phyloP scores from a whole-genome alignment of 2,888 invertebrate species.

The Cordilura impudica region DNA sequence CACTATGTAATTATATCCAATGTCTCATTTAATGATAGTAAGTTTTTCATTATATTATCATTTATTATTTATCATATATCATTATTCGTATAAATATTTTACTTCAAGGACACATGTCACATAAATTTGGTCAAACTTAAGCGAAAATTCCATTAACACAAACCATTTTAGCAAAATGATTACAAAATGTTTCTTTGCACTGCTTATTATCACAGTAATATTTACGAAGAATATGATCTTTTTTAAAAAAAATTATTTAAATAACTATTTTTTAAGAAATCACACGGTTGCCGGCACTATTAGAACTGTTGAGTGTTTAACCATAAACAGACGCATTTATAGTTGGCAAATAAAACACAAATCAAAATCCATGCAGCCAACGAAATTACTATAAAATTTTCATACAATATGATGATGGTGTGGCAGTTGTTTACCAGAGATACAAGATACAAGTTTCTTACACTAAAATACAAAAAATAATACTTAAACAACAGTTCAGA shows the following conservation, averaged over 20 bases:
- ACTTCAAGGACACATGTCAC: not conserved
- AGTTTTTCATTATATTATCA: no score
- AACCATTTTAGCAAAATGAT: constrained; percentile 51
- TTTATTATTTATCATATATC: no score
- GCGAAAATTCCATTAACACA: constrained; percentile 46
- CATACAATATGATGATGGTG: not conserved
- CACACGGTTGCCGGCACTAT: constrained; percentile 47
- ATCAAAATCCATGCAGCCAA: no score
- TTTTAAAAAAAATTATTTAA: constrained; percentile 3
- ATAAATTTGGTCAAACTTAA: constrained; percentile 16
- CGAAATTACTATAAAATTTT: not conserved
- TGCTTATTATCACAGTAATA: not conserved
- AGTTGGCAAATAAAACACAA: constrained; percentile 45
- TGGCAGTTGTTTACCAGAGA: no score
- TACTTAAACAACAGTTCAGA: no score
- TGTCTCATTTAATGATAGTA: no score
- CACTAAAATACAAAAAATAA: not conserved
- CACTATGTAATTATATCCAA: no score
- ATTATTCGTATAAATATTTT: no score
- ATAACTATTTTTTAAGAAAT: constrained; percentile 22
- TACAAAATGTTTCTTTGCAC: not conserved
- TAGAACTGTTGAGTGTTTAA: constrained; percentile 58
- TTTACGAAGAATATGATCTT: not conserved
- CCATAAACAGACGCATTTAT: constrained; percentile 57
- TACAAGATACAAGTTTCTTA: not conserved